A percentile compares a stretch with the other conserved stretches of the same genome.
Evolutionary conservation across 2,888 invertebrate species (phyloP).

Genomic region (Drosophila ezoana): DNA sequence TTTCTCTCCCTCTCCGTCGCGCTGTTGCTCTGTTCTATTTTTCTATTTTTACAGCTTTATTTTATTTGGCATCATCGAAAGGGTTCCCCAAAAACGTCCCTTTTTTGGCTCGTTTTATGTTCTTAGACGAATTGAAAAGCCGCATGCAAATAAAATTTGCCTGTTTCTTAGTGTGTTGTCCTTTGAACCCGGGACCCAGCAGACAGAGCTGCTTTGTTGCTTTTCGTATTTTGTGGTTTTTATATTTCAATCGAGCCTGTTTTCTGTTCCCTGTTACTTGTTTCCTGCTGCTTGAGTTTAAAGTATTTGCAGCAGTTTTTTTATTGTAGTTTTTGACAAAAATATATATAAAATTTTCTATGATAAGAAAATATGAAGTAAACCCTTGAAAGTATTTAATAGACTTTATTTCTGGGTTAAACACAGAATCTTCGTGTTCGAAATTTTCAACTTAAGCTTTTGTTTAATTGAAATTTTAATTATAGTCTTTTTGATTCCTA

Average conservation of each 20-base stretch:
- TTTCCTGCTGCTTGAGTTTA: slow-evolving; percentile 29
- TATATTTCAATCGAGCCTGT: slow-evolving; percentile 66
- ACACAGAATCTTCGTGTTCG: too few relatives aligned
- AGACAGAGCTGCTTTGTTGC: slow-evolving; percentile 27
- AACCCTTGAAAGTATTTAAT: too few relatives aligned
- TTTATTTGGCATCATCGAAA: slow-evolving; percentile 73
- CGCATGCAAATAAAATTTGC: slow-evolving; percentile 77
- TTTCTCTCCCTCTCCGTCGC: background rate
- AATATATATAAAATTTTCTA: slow-evolving; percentile 38
- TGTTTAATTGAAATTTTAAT: too few relatives aligned
- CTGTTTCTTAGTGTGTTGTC: slow-evolving; percentile 66
- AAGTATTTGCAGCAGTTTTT: slow-evolving; percentile 34
- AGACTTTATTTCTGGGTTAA: too few relatives aligned
- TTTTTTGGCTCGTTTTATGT: slow-evolving; percentile 62
- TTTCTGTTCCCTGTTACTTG: slow-evolving; percentile 10
- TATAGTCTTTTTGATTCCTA: too few relatives aligned
- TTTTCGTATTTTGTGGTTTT: slow-evolving; percentile 61
- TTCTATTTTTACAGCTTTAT: slow-evolving; percentile 54
- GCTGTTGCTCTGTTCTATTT: slow-evolving; percentile 23
- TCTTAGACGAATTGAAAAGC: slow-evolving; percentile 76
- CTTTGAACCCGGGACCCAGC: slow-evolving; percentile 54
- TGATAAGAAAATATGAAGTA: too few relatives aligned
- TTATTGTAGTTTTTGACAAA: slow-evolving; percentile 18
- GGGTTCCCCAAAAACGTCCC: slow-evolving; percentile 54
- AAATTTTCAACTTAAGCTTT: too few relatives aligned